Percentiles rank a stretch among this genome's conserved stretches.
These are phyloP conservation scores for Drymodes brunneopygia DNA, from an alignment of 2,113 vertebrate genomes.

Conservation along the genomic window DNA sequence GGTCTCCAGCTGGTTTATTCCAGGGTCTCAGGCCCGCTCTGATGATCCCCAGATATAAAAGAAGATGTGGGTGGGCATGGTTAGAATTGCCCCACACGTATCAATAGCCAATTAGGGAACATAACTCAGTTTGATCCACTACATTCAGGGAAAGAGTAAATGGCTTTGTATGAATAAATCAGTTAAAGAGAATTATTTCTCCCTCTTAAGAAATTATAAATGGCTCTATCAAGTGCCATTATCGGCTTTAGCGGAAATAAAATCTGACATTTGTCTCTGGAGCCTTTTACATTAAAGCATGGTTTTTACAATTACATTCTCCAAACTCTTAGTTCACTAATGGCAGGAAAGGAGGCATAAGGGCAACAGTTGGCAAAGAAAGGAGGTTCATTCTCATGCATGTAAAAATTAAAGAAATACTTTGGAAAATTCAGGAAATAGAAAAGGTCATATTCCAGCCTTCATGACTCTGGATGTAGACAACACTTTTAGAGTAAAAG, in stretches of 20 bases:
- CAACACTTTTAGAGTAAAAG: background rate
- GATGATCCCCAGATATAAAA: background rate
- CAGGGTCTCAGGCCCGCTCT: background rate
- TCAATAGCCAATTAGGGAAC: constrained; percentile 31
- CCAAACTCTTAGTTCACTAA: constrained; percentile 41
- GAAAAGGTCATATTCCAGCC: background rate
- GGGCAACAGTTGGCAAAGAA: constrained; percentile 4
- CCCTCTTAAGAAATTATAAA: constrained; percentile 55
- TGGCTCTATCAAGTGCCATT: constrained; percentile 41
- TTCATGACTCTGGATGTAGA: background rate
- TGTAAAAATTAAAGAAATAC: background rate
- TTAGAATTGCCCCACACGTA: constrained; percentile 10
- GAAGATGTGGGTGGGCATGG: background rate
- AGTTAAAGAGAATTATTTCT: constrained; percentile 27
- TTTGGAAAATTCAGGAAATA: background rate
- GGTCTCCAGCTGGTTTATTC: constrained; percentile 12
- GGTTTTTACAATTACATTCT: constrained; percentile 45
- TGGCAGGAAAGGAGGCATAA: background rate
- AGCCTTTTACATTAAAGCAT: constrained; percentile 32
- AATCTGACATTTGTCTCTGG: constrained; percentile 56
- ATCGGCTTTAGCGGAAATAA: constrained; percentile 15
- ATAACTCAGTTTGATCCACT: constrained; percentile 4
- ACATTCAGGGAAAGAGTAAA: background rate
- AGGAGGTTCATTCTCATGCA: background rate
- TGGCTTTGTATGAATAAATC: constrained; percentile 3